Percentiles rank a stretch among this genome's conserved stretches.
phyloP scores from a whole-genome alignment of 2,797 vertebrate species.

The Macrochelys suwanniensis region DNA sequence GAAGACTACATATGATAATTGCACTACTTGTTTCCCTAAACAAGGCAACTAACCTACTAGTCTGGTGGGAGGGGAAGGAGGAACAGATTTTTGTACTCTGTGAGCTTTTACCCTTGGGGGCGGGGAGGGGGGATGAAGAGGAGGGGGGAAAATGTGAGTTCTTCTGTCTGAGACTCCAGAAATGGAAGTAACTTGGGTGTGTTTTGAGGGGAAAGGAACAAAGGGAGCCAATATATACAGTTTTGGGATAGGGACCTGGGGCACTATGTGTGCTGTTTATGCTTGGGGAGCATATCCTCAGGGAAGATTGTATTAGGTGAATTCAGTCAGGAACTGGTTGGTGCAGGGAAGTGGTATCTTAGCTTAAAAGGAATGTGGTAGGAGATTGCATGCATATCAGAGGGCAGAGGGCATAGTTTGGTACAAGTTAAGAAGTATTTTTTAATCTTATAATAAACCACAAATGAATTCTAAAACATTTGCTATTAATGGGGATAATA shows the following conservation, averaged over 20 bases:
- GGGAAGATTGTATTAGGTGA: accelerated
- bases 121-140: too few relatives aligned
- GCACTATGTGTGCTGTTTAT: too few relatives aligned
- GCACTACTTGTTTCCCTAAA: neutral
- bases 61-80: neutral
- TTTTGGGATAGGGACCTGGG: too few relatives aligned
- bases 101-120: neutral
- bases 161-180: too few relatives aligned
- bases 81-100: neutral
- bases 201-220: too few relatives aligned
- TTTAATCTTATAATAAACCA: too few relatives aligned
- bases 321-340: neutral
- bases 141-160: too few relatives aligned
- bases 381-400: neutral
- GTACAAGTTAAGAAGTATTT: too few relatives aligned
- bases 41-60: neutral
- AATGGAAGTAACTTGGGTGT: neutral
- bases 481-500: too few relatives aligned
- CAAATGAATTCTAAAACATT: too few relatives aligned
- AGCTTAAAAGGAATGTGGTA: neutral
- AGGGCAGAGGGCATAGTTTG: too few relatives aligned
- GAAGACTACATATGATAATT: neutral
- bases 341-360: neutral
- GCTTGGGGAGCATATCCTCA: neutral
- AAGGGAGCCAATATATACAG: too few relatives aligned